Conservation (phyloP, 2,113 vertebrate genomes). For the Melanocharis versteri region DNA sequence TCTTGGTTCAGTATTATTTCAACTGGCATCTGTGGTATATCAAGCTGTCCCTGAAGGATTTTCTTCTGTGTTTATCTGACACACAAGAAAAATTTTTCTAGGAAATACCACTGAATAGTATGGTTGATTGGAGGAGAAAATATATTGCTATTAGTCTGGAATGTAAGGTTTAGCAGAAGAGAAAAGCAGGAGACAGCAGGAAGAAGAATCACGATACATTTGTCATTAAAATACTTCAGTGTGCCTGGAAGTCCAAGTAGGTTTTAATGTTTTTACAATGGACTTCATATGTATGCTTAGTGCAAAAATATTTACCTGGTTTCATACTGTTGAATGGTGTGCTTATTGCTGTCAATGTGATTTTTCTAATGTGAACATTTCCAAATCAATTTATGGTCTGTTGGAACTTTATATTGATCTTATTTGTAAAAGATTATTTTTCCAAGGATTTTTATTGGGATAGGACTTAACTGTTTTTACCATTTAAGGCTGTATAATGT, state of each 20-base stretch:
- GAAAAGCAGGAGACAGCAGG: slow-evolving; percentile 16
- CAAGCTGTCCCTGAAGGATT: slow-evolving; percentile 12
- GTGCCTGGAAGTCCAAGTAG: not conserved
- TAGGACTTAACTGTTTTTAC: slow-evolving; percentile 44
- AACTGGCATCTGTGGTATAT: slow-evolving; percentile 16
- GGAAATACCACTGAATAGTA: slow-evolving; percentile 43
- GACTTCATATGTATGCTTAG: not conserved
- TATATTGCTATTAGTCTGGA: slow-evolving; percentile 44
- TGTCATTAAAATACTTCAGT: slow-evolving; percentile 22
- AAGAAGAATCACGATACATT: slow-evolving; percentile 10
- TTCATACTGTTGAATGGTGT: not conserved
- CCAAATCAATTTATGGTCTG: not conserved
- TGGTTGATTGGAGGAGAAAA: slow-evolving; percentile 52
- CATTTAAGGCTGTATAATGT: slow-evolving; percentile 48
- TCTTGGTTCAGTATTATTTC: slow-evolving; percentile 16
- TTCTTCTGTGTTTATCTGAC: slow-evolving; percentile 44
- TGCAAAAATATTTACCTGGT: slow-evolving; percentile 9
- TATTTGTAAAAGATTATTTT: not conserved
- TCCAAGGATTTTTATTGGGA: slow-evolving; percentile 32
- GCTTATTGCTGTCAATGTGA: not conserved
- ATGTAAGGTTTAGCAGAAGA: slow-evolving; percentile 37
- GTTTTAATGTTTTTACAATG: slow-evolving; percentile 23
- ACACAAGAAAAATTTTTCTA: slow-evolving; percentile 31
- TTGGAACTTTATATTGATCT: not conserved
- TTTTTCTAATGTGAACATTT: not conserved